These are phyloP conservation scores for Malurus alboscapulatus DNA, from an alignment of 2,113 vertebrate species.

Conservation along the genomic window DNA sequence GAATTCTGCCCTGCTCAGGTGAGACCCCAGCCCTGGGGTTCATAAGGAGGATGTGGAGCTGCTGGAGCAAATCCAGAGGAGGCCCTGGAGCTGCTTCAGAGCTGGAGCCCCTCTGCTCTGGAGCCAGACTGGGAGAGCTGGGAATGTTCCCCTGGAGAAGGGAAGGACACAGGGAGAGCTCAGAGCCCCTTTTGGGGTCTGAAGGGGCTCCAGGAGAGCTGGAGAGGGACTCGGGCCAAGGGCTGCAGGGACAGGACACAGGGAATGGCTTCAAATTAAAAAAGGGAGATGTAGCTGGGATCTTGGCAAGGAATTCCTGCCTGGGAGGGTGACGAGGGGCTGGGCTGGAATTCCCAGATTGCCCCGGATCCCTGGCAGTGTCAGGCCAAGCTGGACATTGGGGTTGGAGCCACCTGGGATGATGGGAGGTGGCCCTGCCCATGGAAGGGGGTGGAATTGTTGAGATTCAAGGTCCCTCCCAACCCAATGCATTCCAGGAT, in stretches of 20 bases:
- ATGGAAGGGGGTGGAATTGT: rapidly evolving
- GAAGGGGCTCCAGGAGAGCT: not conserved
- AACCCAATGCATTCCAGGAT: not conserved
- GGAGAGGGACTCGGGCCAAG: too few species aligned
- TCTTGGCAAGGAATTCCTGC: too few species aligned
- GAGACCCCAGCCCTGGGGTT: not conserved
- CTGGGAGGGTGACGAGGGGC: not conserved
- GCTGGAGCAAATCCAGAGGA: not conserved
- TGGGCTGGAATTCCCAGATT: not conserved
- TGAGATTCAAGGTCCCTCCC: not conserved
- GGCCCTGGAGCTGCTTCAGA: rapidly evolving
- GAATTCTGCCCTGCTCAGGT: not conserved
- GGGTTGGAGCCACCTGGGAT: rapidly evolving
- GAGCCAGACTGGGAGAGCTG: not conserved
- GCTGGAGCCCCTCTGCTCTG: not conserved
- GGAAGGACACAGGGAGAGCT: rapidly evolving
- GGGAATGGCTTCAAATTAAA: too few species aligned
- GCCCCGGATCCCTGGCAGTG: not conserved
- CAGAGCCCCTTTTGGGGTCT: not conserved
- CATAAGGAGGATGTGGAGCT: not conserved
- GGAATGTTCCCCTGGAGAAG: not conserved
- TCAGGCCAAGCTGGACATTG: not conserved
- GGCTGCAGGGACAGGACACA: too few species aligned
- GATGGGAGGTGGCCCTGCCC: rapidly evolving
- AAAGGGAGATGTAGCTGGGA: too few species aligned